A percentile compares a stretch with the other conserved stretches of the same genome.
Evolutionary conservation across 2,113 vertebrate genomes (phyloP).

Genomic region (Austrofundulus limnaeus): DNA sequence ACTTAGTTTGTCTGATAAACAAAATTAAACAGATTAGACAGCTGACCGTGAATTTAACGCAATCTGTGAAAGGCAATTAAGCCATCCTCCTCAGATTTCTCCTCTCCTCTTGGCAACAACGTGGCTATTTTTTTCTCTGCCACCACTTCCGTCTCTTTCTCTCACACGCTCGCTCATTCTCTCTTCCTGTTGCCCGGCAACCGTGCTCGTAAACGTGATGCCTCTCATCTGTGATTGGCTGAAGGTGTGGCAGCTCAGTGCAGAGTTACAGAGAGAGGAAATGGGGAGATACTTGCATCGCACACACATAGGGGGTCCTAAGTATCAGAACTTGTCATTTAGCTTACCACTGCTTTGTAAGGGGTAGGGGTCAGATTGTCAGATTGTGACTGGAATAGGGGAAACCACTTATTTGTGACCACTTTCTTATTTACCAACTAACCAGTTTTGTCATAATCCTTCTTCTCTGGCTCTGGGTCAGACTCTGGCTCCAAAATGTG

Average conservation of each 20-base stretch:
- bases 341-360: conserved; percentile 15
- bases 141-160: conserved; percentile 55
- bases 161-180: conserved; percentile 15
- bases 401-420: conserved; percentile 10
- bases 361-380: too few species aligned
- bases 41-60: conserved; percentile 43
- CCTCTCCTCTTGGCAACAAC: conserved; percentile 72
- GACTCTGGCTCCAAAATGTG: too few species aligned
- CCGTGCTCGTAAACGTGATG: conserved; percentile 66
- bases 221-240: conserved; percentile 57
- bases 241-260: conserved; percentile 19
- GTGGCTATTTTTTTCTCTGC: conserved; percentile 67
- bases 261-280: conserved; percentile 23
- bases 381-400: conserved; percentile 44
- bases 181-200: conserved; percentile 76
- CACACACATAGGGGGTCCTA: not conserved
- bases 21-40: conserved; percentile 14
- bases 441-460: too few species aligned
- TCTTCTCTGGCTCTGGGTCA: too few species aligned
- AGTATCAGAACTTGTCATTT: not conserved
- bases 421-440: too few species aligned
- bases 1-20: conserved; percentile 18
- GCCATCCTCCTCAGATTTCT: conserved; percentile 58
- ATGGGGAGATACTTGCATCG: conserved; percentile 17
- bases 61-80: conserved; percentile 58